phyloP scores from a whole-genome alignment of 2,888 invertebrate genomes.

The Alsophila aescularia region DNA sequence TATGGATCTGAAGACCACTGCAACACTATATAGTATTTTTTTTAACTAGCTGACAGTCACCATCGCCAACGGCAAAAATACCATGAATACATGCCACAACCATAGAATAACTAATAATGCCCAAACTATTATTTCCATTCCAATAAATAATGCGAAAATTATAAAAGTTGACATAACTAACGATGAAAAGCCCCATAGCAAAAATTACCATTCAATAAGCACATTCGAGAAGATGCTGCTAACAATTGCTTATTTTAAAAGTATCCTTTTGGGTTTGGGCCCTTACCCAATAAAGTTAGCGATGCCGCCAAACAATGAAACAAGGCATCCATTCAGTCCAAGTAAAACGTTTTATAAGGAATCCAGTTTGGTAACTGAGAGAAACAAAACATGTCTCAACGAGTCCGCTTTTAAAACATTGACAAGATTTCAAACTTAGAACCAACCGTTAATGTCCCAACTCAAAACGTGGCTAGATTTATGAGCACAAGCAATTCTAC shows the following conservation, averaged over 20 bases:
- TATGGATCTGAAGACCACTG: too few relatives aligned
- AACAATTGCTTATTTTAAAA: slow-evolving; percentile 16
- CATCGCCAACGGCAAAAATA: background rate
- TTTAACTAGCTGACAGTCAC: too few relatives aligned
- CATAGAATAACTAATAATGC: too few relatives aligned
- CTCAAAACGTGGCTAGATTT: slow-evolving; percentile 8
- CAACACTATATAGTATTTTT: too few relatives aligned
- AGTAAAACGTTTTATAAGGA: slow-evolving; percentile 61
- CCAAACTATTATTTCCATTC: too few relatives aligned
- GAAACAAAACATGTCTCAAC: slow-evolving; percentile 51
- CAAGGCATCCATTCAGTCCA: slow-evolving; percentile 58
- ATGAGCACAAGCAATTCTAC: slow-evolving; percentile 23
- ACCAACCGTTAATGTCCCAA: background rate
- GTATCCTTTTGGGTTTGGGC: slow-evolving; percentile 31
- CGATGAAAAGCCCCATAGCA: background rate
- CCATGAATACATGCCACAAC: background rate
- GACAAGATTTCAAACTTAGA: slow-evolving; percentile 8
- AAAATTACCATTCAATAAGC: background rate
- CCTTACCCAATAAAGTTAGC: slow-evolving; percentile 40
- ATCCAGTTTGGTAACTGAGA: slow-evolving; percentile 65
- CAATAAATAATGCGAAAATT: background rate
- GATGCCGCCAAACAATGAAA: slow-evolving; percentile 59
- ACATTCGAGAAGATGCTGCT: background rate
- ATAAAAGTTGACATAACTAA: background rate
- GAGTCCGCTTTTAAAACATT: slow-evolving; percentile 24